Evolutionary conservation across 2,113 vertebrate species (phyloP).

Genomic region (Nansenia antarctica): DNA sequence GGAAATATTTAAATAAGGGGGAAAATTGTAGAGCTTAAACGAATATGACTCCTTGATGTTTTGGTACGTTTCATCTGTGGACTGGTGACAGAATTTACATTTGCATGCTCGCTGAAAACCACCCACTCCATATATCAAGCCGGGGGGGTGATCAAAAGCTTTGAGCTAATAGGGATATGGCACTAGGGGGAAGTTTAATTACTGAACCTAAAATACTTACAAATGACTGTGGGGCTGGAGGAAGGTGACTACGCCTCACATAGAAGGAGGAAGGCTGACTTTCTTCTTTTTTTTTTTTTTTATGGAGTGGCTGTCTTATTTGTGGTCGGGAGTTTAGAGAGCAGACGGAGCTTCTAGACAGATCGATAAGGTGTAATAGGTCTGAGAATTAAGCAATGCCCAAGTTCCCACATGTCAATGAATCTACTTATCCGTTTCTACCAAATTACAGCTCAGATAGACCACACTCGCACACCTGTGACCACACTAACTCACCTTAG

Average conservation of each 20-base stretch:
- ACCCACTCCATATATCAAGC: conserved; percentile 58
- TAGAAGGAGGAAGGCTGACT: conserved; percentile 13
- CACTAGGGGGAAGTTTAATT: conserved; percentile 63
- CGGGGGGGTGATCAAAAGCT: conserved; percentile 63
- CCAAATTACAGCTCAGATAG: conserved; percentile 53
- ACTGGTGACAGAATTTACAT: conserved; percentile 55
- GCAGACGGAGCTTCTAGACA: conserved; percentile 41
- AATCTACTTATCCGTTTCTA: conserved; percentile 74
- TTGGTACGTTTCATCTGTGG: conserved; percentile 48
- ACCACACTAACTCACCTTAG: conserved; percentile 63
- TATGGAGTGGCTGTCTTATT: conserved; percentile 51
- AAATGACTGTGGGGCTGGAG: conserved; percentile 53
- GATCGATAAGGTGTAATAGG: conserved; percentile 75
- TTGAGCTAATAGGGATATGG: conserved; percentile 60
- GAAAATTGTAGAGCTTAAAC: conserved; percentile 38
- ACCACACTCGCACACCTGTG: no score
- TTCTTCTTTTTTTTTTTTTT: conserved; percentile 22
- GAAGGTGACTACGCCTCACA: conserved; percentile 35
- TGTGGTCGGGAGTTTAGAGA: conserved; percentile 60
- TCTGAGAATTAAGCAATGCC: conserved; percentile 69
- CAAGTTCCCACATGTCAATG: conserved; percentile 70
- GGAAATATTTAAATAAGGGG: conserved; percentile 34
- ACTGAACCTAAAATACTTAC: conserved; percentile 60
- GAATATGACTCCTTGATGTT: conserved; percentile 54
- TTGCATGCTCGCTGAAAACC: conserved; percentile 60